phyloP scores from a whole-genome alignment of 2,797 vertebrate genomes.

The Setipinna tenuifilis region DNA sequence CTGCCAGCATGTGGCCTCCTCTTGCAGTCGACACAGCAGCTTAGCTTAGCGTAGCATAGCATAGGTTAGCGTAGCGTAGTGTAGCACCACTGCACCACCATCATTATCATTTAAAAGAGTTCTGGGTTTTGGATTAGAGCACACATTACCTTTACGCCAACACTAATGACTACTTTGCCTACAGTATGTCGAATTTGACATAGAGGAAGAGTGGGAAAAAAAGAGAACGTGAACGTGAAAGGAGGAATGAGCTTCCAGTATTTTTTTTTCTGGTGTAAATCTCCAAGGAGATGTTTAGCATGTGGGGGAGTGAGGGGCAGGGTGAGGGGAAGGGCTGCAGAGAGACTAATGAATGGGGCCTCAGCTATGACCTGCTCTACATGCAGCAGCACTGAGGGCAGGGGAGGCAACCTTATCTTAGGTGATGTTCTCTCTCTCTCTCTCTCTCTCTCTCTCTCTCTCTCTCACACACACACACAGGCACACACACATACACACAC shows the following conservation, averaged over 20 bases:
- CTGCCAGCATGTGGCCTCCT: not conserved
- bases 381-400: not conserved
- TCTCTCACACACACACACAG: too few relatives aligned
- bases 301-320: not conserved
- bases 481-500: too few relatives aligned
- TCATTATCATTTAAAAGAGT: not conserved
- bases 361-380: not conserved
- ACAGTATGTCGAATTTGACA: not conserved
- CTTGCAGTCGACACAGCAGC: conserved; percentile 22
- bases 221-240: too few relatives aligned
- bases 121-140: conserved; percentile 23
- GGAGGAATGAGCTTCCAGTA: not conserved
- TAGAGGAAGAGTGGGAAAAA: not conserved
- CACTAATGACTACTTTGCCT: not conserved
- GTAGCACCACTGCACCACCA: not conserved
- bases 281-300: not conserved
- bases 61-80: conserved; percentile 23
- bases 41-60: conserved; percentile 37
- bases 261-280: not conserved
- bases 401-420: not conserved
- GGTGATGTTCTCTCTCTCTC: too few relatives aligned
- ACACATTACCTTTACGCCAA: conserved; percentile 35
- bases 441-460: too few relatives aligned
- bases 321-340: not conserved
- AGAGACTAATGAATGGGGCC: not conserved